phyloP scores from a whole-genome alignment of 2,888 invertebrate genomes.

The Drosophila heteroneura region DNA sequence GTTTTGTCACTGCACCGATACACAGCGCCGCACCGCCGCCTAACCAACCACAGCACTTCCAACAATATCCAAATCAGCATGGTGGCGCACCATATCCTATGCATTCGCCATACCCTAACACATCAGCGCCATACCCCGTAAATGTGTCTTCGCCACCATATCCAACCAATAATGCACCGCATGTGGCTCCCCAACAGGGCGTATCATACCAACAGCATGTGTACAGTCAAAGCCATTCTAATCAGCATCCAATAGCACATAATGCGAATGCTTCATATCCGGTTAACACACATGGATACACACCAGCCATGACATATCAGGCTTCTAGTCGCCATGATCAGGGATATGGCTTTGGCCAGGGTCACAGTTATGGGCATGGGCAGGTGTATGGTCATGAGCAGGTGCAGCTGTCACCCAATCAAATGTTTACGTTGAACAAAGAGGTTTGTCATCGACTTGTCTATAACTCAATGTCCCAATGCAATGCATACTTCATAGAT shows the following conservation, averaged over 20 bases:
- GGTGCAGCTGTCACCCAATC: slow-evolving; percentile 54
- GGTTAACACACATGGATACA: slow-evolving; percentile 64
- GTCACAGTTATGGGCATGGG: slow-evolving; percentile 72
- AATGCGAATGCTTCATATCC: slow-evolving; percentile 56
- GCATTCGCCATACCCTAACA: slow-evolving; percentile 52
- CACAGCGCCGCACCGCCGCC: slow-evolving; percentile 67
- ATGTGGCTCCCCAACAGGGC: slow-evolving; percentile 12
- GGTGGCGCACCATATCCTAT: slow-evolving; percentile 59
- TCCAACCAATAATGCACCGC: slow-evolving; percentile 10
- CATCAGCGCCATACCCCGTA: slow-evolving; percentile 58
- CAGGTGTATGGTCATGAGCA: slow-evolving; percentile 58
- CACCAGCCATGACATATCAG: slow-evolving; percentile 67
- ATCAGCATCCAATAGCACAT: slow-evolving; percentile 32
- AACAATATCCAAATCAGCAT: slow-evolving; percentile 52
- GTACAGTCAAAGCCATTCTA: slow-evolving; percentile 34
- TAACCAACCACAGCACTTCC: slow-evolving; percentile 53
- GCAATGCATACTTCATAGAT: background rate
- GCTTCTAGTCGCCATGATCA: slow-evolving; percentile 73
- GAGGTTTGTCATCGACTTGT: slow-evolving; percentile 78
- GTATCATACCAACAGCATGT: slow-evolving; percentile 42
- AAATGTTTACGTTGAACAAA: slow-evolving; percentile 66
- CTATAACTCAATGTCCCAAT: slow-evolving; percentile 11
- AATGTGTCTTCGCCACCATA: slow-evolving; percentile 32
- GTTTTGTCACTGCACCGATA: slow-evolving; percentile 77
- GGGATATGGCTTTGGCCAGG: slow-evolving; percentile 59